Conservation (phyloP, 2,888 invertebrate species). For the Phortica magna region DNA sequence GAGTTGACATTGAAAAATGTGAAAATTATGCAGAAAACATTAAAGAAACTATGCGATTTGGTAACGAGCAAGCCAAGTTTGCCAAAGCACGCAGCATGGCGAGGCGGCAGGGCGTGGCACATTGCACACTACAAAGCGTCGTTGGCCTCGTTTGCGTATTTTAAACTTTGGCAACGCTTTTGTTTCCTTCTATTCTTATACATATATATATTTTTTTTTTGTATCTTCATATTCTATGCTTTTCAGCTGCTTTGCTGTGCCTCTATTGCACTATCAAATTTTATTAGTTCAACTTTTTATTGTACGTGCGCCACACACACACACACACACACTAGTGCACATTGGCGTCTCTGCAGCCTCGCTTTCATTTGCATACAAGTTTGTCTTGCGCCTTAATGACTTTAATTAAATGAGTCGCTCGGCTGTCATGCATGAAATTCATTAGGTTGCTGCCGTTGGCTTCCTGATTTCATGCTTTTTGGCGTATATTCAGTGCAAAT, state of each 20-base stretch:
- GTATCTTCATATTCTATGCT: background rate
- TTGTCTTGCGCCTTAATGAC: constrained; percentile 62
- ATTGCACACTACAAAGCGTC: background rate
- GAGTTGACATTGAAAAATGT: constrained; percentile 76
- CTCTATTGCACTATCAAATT: constrained; percentile 48
- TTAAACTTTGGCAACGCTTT: constrained; percentile 21
- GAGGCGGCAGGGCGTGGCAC: background rate
- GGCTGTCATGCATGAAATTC: constrained; percentile 69
- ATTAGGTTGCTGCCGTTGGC: constrained; percentile 51
- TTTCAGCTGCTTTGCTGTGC: background rate
- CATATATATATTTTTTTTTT: too few species aligned
- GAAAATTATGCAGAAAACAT: constrained; percentile 76
- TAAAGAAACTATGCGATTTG: constrained; percentile 70
- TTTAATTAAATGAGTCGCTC: constrained; percentile 66
- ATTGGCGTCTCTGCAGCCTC: background rate
- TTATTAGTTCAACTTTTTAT: constrained; percentile 48
- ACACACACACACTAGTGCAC: background rate
- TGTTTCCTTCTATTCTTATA: background rate
- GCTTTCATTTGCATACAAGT: constrained; percentile 37
- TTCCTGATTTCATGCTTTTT: background rate
- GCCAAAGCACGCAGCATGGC: too few species aligned
- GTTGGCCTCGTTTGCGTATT: constrained; percentile 15
- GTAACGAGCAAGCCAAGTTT: constrained; percentile 33
- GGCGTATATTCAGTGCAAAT: background rate
- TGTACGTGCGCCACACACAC: background rate